phyloP scores from a whole-genome alignment of 1,140 invertebrate species.

The Drepana arcuata region DNA sequence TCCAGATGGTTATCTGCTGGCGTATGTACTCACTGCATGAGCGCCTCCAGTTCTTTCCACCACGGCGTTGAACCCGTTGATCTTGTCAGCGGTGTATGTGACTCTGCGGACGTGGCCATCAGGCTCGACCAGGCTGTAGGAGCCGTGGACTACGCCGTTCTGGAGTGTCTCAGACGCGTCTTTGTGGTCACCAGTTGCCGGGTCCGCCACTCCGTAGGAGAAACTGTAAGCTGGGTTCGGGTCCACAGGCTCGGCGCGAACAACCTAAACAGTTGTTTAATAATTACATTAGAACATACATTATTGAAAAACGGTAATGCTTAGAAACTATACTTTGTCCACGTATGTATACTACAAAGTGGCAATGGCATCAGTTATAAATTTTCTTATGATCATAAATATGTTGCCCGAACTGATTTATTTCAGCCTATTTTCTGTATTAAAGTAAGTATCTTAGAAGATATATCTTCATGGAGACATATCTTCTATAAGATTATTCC shows the following conservation, averaged over 20 bases:
- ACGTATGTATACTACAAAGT: too few species aligned
- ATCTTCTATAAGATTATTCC: too few species aligned
- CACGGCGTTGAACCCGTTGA: slow-evolving; percentile 71
- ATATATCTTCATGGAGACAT: too few species aligned
- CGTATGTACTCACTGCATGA: slow-evolving; percentile 51
- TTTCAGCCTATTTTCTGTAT: too few species aligned
- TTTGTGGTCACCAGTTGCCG: slow-evolving; percentile 80
- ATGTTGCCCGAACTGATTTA: too few species aligned
- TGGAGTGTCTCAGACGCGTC: slow-evolving; percentile 74
- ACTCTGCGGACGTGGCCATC: slow-evolving; percentile 77
- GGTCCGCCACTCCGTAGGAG: slow-evolving; percentile 81
- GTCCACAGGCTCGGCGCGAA: slow-evolving; percentile 75
- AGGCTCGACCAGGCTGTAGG: slow-evolving; percentile 76
- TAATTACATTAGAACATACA: too few species aligned
- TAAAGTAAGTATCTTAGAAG: too few species aligned
- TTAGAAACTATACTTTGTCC: too few species aligned
- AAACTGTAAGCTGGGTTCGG: slow-evolving; percentile 81
- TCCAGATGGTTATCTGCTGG: too few species aligned
- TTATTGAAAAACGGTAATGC: too few species aligned
- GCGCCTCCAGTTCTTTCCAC: slow-evolving; percentile 71
- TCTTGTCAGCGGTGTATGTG: slow-evolving; percentile 71
- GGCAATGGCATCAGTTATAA: too few species aligned
- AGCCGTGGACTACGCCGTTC: slow-evolving; percentile 76
- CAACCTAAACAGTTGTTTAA: slow-evolving; percentile 34
- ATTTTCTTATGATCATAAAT: too few species aligned